phyloP scores from a whole-genome alignment of 1,140 invertebrate genomes.

The Pemphigus obesinymphae region DNA sequence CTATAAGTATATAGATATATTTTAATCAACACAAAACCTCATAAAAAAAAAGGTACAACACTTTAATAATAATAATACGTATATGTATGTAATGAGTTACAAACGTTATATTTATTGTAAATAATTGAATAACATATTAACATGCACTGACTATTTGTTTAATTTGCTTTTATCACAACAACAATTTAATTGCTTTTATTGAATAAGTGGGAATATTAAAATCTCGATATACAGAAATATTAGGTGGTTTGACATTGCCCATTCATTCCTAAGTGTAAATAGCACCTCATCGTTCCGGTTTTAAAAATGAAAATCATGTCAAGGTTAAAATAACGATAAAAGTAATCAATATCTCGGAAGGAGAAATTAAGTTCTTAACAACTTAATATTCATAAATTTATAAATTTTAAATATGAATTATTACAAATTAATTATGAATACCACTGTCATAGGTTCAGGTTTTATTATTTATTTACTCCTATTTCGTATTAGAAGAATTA shows the following conservation, averaged over 20 bases:
- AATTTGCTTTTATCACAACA: background rate
- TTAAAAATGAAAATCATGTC: background rate
- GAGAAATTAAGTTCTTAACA: background rate
- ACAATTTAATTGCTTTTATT: background rate
- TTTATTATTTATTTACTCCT: no score
- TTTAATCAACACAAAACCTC: no score
- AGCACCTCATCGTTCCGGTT: background rate
- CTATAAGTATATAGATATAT: no score
- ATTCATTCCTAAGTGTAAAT: background rate
- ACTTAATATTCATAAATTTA: background rate
- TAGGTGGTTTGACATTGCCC: background rate
- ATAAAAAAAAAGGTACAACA: no score
- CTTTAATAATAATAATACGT: no score
- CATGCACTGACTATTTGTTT: background rate
- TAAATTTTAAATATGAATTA: no score
- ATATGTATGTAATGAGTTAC: no score
- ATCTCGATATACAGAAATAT: background rate
- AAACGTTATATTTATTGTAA: no score
- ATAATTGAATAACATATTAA: background rate
- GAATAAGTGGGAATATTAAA: background rate
- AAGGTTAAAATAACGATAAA: conserved; percentile 16
- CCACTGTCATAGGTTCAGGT: no score
- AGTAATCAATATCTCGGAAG: background rate
- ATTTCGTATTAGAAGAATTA: no score
- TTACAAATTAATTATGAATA: no score